A percentile compares a stretch with the other conserved stretches of the same genome.
These are phyloP conservation scores for Perca flavescens DNA, from an alignment of 2,113 vertebrate species.

Conservation along the genomic window DNA sequence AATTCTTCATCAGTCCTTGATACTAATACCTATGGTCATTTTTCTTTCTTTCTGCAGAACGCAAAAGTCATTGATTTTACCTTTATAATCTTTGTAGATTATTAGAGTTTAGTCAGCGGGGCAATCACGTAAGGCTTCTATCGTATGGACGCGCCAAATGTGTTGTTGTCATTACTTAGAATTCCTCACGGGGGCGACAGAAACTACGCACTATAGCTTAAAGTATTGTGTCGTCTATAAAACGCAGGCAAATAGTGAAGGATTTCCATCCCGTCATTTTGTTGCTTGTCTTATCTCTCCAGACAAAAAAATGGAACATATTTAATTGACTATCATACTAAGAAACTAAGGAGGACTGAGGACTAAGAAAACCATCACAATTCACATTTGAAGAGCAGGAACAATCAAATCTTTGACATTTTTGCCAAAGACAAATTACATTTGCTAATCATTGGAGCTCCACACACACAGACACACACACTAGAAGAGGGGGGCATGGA, in stretches of 20 bases:
- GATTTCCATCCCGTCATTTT: background rate
- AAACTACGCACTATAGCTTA: background rate
- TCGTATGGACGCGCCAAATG: too few species aligned
- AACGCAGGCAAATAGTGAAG: background rate
- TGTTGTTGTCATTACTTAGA: too few species aligned
- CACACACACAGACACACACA: background rate
- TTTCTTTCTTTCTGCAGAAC: conserved; percentile 10
- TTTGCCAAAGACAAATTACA: background rate
- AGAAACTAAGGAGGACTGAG: too few species aligned
- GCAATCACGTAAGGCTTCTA: too few species aligned
- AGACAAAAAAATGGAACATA: background rate
- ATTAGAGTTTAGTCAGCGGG: background rate
- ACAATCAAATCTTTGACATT: background rate
- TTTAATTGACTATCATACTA: background rate
- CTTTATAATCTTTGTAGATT: background rate
- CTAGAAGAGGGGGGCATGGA: too few species aligned
- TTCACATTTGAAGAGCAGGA: background rate
- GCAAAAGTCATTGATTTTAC: background rate
- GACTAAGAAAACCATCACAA: background rate
- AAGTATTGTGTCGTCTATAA: background rate
- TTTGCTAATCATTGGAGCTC: background rate
- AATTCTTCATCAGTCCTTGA: conserved; percentile 32
- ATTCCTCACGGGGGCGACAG: too few species aligned
- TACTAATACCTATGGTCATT: background rate
- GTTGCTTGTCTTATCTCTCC: background rate